A percentile compares a stretch with the other conserved stretches of the same genome.
These are phyloP conservation scores for Prenolepis imparis DNA, from an alignment of 2,888 invertebrate species.

Conservation along the genomic window DNA sequence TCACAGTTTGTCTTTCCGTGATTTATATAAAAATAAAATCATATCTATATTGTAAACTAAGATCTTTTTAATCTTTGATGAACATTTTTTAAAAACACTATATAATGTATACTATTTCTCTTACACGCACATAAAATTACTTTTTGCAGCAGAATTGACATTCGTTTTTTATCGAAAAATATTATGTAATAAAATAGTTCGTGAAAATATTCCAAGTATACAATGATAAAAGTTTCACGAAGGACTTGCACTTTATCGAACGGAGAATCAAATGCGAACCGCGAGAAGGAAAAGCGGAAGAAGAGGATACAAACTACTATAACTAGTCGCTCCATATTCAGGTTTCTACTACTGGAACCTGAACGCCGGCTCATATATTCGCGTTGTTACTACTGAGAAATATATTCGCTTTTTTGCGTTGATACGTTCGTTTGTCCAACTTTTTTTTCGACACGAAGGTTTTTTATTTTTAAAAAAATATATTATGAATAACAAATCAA, in stretches of 20 bases:
- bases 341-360: slow-evolving; percentile 31
- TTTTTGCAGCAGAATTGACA: background rate
- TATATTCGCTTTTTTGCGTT: background rate
- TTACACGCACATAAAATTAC: too few relatives aligned
- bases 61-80: too few relatives aligned
- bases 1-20: too few relatives aligned
- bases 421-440: background rate
- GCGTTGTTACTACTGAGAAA: slow-evolving; percentile 29
- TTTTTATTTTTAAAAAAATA: background rate
- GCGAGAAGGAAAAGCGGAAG: background rate
- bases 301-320: slow-evolving; percentile 13
- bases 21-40: too few relatives aligned
- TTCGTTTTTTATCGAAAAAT: background rate
- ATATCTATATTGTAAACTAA: too few relatives aligned
- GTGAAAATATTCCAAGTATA: background rate
- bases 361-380: slow-evolving; percentile 20
- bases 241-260: background rate
- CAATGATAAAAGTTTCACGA: background rate
- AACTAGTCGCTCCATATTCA: slow-evolving; percentile 26
- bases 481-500: background rate
- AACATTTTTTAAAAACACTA: too few relatives aligned
- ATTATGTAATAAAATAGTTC: background rate
- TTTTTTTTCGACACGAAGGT: background rate
- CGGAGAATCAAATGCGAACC: slow-evolving; percentile 6
- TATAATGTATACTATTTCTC: too few relatives aligned